phyloP scores from a whole-genome alignment of 2,113 vertebrate species.

The Lasiurus cinereus region DNA sequence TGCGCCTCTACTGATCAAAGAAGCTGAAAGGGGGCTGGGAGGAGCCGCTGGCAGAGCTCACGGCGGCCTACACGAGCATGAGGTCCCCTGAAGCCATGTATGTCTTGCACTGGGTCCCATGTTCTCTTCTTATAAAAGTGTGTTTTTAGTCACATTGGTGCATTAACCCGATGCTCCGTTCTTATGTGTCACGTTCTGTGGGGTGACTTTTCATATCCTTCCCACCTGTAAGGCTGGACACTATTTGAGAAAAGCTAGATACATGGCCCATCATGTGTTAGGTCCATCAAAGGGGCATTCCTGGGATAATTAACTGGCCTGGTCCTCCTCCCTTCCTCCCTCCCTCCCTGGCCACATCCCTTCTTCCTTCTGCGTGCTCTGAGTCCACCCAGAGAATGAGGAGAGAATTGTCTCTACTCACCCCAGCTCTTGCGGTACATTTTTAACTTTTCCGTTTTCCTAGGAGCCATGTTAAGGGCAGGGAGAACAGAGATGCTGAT shows the following conservation, averaged over 20 bases:
- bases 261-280: background rate
- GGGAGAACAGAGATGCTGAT: background rate
- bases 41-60: background rate
- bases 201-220: background rate
- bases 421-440: background rate
- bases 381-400: background rate
- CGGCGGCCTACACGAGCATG: too few species aligned
- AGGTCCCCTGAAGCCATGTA: background rate
- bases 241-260: background rate
- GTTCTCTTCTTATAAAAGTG: background rate
- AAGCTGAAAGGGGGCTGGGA: background rate
- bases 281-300: background rate
- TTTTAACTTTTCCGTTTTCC: background rate
- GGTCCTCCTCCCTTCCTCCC: background rate
- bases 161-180: background rate
- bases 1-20: background rate
- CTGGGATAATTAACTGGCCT: background rate
- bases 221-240: background rate
- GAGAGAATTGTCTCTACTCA: background rate
- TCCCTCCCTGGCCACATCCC: accelerated
- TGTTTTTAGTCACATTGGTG: background rate
- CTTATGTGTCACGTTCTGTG: background rate
- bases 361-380: background rate
- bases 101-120: background rate
- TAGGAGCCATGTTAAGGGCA: background rate